These are phyloP conservation scores for Zeuzera pyrina DNA, from an alignment of 2,888 invertebrate genomes.

Conservation along the genomic window DNA sequence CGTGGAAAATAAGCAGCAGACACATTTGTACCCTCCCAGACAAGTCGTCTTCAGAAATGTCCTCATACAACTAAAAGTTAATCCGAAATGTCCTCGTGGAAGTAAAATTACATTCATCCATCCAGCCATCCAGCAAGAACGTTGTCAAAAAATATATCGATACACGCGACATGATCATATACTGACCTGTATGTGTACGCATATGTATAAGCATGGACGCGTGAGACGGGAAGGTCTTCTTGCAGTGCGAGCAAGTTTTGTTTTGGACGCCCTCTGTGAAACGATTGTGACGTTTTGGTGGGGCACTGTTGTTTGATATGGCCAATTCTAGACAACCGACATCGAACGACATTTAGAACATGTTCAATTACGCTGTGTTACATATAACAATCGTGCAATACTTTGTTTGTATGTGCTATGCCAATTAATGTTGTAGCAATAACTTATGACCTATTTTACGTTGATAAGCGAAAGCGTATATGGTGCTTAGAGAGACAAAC, in stretches of 20 bases:
- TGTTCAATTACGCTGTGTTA: neutral
- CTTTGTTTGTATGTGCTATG: conserved; percentile 21
- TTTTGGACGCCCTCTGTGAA: conserved; percentile 71
- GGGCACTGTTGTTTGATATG: conserved; percentile 80
- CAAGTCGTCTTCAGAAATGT: too few species aligned
- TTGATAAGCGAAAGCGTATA: conserved; percentile 13
- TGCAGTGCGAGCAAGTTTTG: conserved; percentile 79
- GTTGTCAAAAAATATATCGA: too few species aligned
- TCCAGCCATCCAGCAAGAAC: too few species aligned
- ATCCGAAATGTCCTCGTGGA: too few species aligned
- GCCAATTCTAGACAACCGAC: conserved; percentile 80
- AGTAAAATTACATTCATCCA: too few species aligned
- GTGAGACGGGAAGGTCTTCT: conserved; percentile 83
- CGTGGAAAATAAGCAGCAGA: too few species aligned
- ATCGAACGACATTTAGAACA: conserved; percentile 56
- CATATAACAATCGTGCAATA: conserved; percentile 11
- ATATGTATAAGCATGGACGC: conserved; percentile 86
- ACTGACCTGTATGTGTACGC: conserved; percentile 79
- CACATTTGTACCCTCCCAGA: too few species aligned
- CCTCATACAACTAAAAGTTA: too few species aligned
- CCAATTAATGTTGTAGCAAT: too few species aligned
- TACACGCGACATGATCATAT: neutral
- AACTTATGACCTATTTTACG: too few species aligned
- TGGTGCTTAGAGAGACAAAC: conserved; percentile 25
- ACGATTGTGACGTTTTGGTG: conserved; percentile 76